Evolutionary conservation across 2,113 vertebrate species (phyloP).

Genomic region (Leptobrachium leishanense): DNA sequence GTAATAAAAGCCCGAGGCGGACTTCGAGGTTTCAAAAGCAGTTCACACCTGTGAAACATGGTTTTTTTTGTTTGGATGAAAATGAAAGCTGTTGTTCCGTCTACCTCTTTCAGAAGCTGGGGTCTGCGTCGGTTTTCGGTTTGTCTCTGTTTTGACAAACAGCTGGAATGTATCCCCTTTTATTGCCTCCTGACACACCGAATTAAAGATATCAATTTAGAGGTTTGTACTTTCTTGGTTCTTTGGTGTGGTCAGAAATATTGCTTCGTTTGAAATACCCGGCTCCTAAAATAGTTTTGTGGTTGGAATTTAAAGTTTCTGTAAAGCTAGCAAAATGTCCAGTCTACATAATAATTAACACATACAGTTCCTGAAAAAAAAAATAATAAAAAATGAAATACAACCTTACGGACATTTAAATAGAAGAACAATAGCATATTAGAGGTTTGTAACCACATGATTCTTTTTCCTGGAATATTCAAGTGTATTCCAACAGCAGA

Average conservation of each 20-base stretch:
- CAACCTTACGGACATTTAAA: neutral
- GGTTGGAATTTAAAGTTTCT: slow-evolving; percentile 44
- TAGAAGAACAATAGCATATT: neutral
- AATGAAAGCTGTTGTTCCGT: neutral
- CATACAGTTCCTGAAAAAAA: slow-evolving; percentile 17
- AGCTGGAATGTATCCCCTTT: slow-evolving; percentile 42
- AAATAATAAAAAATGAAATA: neutral
- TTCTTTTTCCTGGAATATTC: neutral
- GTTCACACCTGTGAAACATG: slow-evolving; percentile 15
- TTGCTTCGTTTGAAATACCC: slow-evolving; percentile 39
- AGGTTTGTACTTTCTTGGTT: slow-evolving; percentile 16
- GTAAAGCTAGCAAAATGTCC: slow-evolving; percentile 32
- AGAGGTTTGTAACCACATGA: slow-evolving; percentile 14
- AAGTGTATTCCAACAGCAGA: slow-evolving; percentile 61
- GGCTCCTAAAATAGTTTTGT: slow-evolving; percentile 34
- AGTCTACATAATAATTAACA: slow-evolving; percentile 42
- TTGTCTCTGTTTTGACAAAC: slow-evolving; percentile 26
- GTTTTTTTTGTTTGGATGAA: neutral
- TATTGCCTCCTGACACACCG: slow-evolving; percentile 26
- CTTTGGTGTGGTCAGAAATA: slow-evolving; percentile 47
- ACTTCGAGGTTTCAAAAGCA: slow-evolving; percentile 14
- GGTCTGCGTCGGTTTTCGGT: neutral
- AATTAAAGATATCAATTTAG: slow-evolving; percentile 39
- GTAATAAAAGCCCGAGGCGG: neutral
- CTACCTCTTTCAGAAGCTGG: neutral